These are phyloP conservation scores for Peromyscus melanophrys DNA, from an alignment of 2,797 vertebrate genomes.

Conservation along the genomic window DNA sequence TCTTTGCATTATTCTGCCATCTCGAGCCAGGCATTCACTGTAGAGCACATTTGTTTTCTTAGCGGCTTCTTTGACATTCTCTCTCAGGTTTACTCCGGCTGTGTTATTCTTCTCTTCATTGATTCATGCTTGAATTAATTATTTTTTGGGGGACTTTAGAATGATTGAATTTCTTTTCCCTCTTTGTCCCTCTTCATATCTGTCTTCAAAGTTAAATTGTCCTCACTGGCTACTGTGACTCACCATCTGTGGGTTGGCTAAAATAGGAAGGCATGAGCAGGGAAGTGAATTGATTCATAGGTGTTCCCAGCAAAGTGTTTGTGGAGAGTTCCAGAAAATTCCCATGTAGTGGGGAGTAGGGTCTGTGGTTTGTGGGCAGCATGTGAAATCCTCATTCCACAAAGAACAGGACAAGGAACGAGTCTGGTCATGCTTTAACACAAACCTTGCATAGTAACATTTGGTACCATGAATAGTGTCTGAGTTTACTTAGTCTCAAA, in stretches of 20 bases:
- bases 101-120: background rate
- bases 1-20: background rate
- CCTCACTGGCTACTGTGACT: background rate
- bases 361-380: background rate
- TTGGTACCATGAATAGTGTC: slow-evolving; percentile 29
- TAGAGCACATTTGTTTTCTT: background rate
- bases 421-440: slow-evolving; percentile 77
- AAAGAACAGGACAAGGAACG: background rate
- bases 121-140: background rate
- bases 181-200: background rate
- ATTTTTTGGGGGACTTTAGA: background rate
- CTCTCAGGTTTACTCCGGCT: background rate
- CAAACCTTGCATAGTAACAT: slow-evolving; percentile 55
- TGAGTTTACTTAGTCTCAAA: slow-evolving; percentile 72
- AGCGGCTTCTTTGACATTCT: background rate
- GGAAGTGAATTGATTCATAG: background rate
- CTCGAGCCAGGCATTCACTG: background rate
- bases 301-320: background rate
- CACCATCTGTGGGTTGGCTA: background rate
- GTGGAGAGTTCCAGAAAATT: background rate
- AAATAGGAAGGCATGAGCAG: background rate
- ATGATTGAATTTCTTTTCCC: background rate
- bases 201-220: slow-evolving; percentile 2
- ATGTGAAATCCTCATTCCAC: background rate
- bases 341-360: background rate